Evolutionary conservation across 2,113 vertebrate species (phyloP).

Genomic region (Triplophysa rosa): DNA sequence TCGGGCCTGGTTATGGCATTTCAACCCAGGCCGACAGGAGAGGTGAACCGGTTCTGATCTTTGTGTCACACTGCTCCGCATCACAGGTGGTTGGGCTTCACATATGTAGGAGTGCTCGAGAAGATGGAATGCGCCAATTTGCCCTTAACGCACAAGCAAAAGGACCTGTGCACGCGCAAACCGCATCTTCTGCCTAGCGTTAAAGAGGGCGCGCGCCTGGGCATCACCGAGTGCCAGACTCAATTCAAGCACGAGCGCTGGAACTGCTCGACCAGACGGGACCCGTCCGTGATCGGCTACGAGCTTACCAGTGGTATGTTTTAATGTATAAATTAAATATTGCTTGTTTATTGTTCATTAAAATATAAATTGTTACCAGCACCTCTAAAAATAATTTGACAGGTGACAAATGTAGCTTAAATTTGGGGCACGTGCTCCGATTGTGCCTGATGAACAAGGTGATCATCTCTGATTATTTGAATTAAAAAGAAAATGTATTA

Average conservation of each 20-base stretch:
- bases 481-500: too few species aligned
- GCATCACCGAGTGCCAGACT: constrained; percentile 83
- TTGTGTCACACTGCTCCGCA: constrained; percentile 30
- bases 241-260: constrained; percentile 93
- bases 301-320: constrained; percentile 86
- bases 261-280: constrained; percentile 80
- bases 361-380: too few species aligned
- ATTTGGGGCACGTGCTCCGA: neutral
- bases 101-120: constrained; percentile 78
- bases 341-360: too few species aligned
- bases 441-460: neutral
- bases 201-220: constrained; percentile 85
- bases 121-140: constrained; percentile 77
- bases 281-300: constrained; percentile 75
- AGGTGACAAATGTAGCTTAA: neutral
- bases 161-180: constrained; percentile 84
- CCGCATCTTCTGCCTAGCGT: constrained; percentile 86
- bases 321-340: too few species aligned
- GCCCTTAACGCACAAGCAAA: constrained; percentile 81
- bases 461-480: too few species aligned
- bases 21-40: constrained; percentile 16
- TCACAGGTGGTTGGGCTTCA: constrained; percentile 87
- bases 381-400: neutral
- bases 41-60: constrained; percentile 20
- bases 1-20: constrained; percentile 15